Percentiles rank a stretch among this genome's conserved stretches.
phyloP scores from a whole-genome alignment of 2,888 invertebrate species.

The Cantharis rufa region DNA sequence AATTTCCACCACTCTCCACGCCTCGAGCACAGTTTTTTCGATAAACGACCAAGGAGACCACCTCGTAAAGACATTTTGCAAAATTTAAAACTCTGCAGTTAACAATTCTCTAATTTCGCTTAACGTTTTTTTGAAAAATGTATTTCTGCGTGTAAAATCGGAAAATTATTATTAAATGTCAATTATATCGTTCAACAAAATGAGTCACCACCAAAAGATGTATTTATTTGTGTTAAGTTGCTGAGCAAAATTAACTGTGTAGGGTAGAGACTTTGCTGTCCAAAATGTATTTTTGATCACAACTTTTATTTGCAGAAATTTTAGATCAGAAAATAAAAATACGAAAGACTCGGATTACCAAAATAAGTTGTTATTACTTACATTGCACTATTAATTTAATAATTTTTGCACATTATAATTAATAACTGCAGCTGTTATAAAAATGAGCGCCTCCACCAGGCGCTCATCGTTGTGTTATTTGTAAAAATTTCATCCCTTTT shows the following conservation, averaged over 20 bases:
- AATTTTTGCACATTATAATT: conserved; percentile 22
- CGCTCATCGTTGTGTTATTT: conserved; percentile 54
- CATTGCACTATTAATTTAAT: conserved; percentile 21
- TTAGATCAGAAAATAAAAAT: conserved; percentile 7
- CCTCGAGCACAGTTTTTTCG: neutral
- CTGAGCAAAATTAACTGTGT: conserved; percentile 47
- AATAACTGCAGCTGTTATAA: conserved; percentile 22
- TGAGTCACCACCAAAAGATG: neutral
- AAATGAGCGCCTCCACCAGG: conserved; percentile 40
- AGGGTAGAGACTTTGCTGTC: conserved; percentile 51
- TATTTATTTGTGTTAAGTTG: neutral
- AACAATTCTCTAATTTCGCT: neutral
- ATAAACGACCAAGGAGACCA: neutral
- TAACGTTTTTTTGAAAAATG: neutral
- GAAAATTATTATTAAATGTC: conserved; percentile 51
- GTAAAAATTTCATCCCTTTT: conserved; percentile 34
- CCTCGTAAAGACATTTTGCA: neutral
- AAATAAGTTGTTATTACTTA: conserved; percentile 22
- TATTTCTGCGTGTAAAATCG: neutral
- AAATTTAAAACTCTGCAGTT: neutral
- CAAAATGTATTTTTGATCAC: conserved; percentile 42
- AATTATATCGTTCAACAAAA: conserved; percentile 50
- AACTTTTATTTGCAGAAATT: conserved; percentile 23
- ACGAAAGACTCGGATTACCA: conserved; percentile 5
- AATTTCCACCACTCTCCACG: neutral